Evolutionary conservation across 2,888 invertebrate genomes (phyloP).

Genomic region (Drosophila paucipuncta): DNA sequence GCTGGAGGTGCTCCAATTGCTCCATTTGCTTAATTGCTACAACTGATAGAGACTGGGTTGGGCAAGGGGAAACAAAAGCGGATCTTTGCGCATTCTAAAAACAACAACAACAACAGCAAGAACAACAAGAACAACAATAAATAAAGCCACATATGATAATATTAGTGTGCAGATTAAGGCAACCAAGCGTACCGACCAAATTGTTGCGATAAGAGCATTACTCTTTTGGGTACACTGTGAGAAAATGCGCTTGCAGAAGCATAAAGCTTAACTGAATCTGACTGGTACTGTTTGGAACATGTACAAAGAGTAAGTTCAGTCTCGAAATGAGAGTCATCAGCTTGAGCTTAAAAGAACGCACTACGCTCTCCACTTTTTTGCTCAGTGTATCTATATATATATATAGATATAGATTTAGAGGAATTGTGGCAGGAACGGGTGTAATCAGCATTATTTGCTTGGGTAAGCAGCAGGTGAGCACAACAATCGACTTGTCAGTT

Average conservation of each 20-base stretch:
- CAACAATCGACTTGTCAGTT: conserved; percentile 56
- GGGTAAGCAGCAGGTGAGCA: conserved; percentile 39
- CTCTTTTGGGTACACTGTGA: neutral
- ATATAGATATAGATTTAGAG: neutral
- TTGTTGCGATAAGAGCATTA: conserved; percentile 41
- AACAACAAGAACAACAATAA: conserved; percentile 11
- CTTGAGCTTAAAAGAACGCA: neutral
- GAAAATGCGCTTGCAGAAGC: neutral
- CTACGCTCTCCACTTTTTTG: neutral
- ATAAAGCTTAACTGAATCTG: neutral
- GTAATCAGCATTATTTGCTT: conserved; percentile 46
- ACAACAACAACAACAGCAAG: conserved; percentile 7
- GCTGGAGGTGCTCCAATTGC: conserved; percentile 15
- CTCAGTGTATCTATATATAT: neutral
- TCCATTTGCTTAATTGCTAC: conserved; percentile 46
- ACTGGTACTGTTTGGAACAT: neutral
- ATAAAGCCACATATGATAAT: conserved; percentile 28
- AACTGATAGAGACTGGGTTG: neutral
- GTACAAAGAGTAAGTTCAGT: neutral
- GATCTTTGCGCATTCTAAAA: conserved; percentile 32
- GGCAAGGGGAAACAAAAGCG: conserved; percentile 12
- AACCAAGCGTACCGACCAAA: conserved; percentile 59
- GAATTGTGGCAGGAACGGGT: neutral
- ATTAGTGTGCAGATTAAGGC: conserved; percentile 19
- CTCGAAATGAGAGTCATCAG: neutral